Percentiles rank a stretch among this genome's conserved stretches.
phyloP scores from a whole-genome alignment of 2,888 invertebrate species.

The Phorcus lineatus region DNA sequence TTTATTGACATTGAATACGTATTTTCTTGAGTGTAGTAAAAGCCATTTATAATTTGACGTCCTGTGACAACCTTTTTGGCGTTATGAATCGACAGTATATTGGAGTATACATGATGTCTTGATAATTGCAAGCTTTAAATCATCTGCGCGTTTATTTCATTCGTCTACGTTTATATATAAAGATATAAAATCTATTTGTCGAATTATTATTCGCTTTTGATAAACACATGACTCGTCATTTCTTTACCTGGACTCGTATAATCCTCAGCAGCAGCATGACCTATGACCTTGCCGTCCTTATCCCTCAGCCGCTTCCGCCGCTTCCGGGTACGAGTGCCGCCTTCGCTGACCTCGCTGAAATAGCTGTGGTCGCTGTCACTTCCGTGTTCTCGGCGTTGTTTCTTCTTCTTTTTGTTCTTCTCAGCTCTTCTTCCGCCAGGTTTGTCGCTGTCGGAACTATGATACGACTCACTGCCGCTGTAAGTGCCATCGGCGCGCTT shows the following conservation, averaged over 20 bases:
- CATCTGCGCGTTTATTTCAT: too few relatives aligned
- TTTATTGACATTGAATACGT: too few relatives aligned
- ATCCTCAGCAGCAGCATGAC: constrained; percentile 62
- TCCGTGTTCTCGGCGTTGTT: constrained; percentile 61
- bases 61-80: too few relatives aligned
- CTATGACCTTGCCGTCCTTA: constrained; percentile 70
- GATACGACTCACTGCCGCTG: constrained; percentile 71
- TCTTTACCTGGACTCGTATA: constrained; percentile 41
- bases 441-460: constrained; percentile 64
- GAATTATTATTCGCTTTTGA: too few relatives aligned
- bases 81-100: too few relatives aligned
- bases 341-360: constrained; percentile 70
- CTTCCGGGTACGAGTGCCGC: constrained; percentile 64
- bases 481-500: constrained; percentile 72
- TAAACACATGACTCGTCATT: too few relatives aligned
- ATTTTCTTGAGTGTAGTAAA: too few relatives aligned
- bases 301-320: constrained; percentile 68
- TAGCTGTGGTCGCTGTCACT: constrained; percentile 72
- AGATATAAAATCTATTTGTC: too few relatives aligned
- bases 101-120: too few relatives aligned
- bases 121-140: too few relatives aligned
- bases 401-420: constrained; percentile 58
- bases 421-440: constrained; percentile 60
- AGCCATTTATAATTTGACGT: too few relatives aligned
- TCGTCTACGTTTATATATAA: too few relatives aligned